A percentile compares a stretch with the other conserved stretches of the same genome.
These are phyloP conservation scores for Microctenopoma steveboyesi DNA, from an alignment of 2,797 vertebrate genomes.

Conservation along the genomic window DNA sequence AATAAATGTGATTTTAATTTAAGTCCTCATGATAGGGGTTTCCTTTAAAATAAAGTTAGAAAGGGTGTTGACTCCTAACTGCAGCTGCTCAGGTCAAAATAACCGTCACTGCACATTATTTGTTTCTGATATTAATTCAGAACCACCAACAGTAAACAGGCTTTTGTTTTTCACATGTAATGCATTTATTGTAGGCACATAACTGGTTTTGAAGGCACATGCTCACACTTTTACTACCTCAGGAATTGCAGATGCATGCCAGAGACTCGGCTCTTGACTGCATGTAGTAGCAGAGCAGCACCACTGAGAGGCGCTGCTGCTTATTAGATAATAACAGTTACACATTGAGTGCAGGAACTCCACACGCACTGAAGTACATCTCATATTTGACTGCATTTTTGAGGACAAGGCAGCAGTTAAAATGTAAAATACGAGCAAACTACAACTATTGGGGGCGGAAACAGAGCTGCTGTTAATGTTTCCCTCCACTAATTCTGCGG, in stretches of 20 bases:
- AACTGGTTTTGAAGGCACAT: neutral
- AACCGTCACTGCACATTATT: neutral
- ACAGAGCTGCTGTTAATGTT: neutral
- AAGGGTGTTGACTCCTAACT: neutral
- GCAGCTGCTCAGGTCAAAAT: neutral
- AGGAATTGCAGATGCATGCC: neutral
- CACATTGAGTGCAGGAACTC: constrained; percentile 3
- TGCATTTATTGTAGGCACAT: neutral
- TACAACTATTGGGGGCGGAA: too few relatives aligned
- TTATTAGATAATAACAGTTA: constrained; percentile 2
- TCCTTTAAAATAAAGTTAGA: neutral
- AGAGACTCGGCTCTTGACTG: neutral
- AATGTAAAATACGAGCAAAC: neutral
- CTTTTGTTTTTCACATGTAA: too few relatives aligned
- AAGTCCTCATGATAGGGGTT: neutral
- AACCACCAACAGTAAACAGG: neutral
- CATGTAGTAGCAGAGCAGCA: constrained; percentile 17
- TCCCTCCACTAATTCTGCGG: neutral
- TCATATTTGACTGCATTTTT: constrained; percentile 13
- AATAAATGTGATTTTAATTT: constrained; percentile 69
- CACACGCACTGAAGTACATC: neutral
- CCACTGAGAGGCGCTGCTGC: constrained; percentile 56
- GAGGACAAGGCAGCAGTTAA: neutral
- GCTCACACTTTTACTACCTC: neutral
- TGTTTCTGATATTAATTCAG: neutral